Evolutionary conservation across 2,113 vertebrate genomes (phyloP), one percentile per base, ranked within the genome.

Genomic region (Elephantulus edwardii): DNA sequence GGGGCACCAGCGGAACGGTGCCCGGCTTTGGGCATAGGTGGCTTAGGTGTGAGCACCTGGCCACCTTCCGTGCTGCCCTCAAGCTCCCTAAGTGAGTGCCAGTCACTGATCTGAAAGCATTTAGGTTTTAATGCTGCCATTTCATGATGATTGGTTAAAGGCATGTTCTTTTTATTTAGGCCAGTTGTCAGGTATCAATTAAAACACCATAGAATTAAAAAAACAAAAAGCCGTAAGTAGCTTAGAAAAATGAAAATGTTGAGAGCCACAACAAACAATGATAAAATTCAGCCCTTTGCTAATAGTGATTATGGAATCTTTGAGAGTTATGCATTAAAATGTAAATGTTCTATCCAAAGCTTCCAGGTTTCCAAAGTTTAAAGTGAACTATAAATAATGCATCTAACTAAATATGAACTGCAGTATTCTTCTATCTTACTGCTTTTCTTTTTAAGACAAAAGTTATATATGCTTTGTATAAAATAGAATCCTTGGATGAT

Each of bases 361-460:
- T 70, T 82, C 64, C 1, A 0, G 60, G 40, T 71, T 83, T 56
- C 22, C 60, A 71, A 48, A 75, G n/a, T 93, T 54, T 72, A 50
- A 89, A 79, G 9, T 22, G 2, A 86, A 6, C 64, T 26, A n/a
- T 80, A 86, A 83, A 86, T 60, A 46, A 35, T 75, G 20, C 46
- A n/a, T 26, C 24, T 38, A 66, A 62, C 16, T 44, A 75, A 64
- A 86, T 42, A 76, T 4, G 20, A 30, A 83, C 40, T 20, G 3
- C 11, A 33, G 24, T 86, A 8, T 12, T 30, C 26, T 54, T 81
- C 89, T 71, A 83, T 82, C 62, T 85, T 38, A 74, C 5, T 33
- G 5, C 17, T 88, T 79, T 81, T 86, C 17, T 88, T 79, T 81
- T 86, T 74, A 81, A 84, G n/a, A 66, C 35, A 82, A 81, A 86